A percentile compares a stretch with the other conserved stretches of the same genome.
phyloP scores from a whole-genome alignment of 1,140 invertebrate genomes.

The Trichonephila inaurata region DNA sequence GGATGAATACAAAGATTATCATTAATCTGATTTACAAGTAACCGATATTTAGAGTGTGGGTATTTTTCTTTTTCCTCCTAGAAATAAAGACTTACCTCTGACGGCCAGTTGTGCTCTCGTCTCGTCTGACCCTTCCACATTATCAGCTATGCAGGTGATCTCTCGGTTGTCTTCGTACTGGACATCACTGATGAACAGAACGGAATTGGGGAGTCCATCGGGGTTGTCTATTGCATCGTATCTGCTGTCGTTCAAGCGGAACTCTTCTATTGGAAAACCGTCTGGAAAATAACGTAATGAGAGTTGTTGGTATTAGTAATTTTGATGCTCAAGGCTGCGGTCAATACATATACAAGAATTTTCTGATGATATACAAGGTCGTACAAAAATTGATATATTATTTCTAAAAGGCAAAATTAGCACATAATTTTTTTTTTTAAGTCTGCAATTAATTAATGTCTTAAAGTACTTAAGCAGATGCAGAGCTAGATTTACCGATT shows the following conservation, averaged over 20 bases:
- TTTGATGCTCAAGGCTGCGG: too few relatives aligned
- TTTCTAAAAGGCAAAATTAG: too few relatives aligned
- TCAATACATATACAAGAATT: too few relatives aligned
- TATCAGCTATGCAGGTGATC: conserved; percentile 34
- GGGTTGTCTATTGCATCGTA: not conserved
- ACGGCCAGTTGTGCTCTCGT: conserved; percentile 6
- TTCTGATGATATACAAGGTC: too few relatives aligned
- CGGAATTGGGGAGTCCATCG: not conserved
- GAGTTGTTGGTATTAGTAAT: too few relatives aligned
- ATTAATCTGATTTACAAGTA: conserved; percentile 16
- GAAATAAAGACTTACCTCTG: conserved; percentile 35
- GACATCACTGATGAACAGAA: conserved; percentile 26
- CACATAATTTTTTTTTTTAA: too few relatives aligned
- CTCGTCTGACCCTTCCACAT: conserved; percentile 6
- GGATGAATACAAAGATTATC: not conserved
- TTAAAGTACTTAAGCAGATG: too few relatives aligned
- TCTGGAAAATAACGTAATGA: conserved; percentile 16
- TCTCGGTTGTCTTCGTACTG: conserved; percentile 16
- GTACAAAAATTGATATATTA: too few relatives aligned
- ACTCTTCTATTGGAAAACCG: conserved; percentile 35
- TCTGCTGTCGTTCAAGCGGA: conserved; percentile 11
- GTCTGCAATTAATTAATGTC: too few relatives aligned
- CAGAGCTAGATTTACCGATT: too few relatives aligned
- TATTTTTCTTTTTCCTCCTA: not conserved
- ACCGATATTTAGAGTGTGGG: not conserved